Conservation (phyloP, 1,140 invertebrate genomes). For the Ceratitis capitata region DNA sequence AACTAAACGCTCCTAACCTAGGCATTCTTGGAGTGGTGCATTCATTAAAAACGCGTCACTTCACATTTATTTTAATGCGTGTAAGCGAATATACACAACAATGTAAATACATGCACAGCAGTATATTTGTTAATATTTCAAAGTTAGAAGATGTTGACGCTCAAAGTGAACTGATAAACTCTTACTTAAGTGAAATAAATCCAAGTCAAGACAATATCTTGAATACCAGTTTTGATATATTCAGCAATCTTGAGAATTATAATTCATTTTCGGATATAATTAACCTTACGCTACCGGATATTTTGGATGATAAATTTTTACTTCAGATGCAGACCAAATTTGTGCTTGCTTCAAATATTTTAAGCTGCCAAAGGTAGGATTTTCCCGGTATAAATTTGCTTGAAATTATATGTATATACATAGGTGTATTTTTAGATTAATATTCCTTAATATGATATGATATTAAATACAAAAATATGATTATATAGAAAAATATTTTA, state of each 20-base stretch:
- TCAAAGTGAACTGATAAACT: not conserved
- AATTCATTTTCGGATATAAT: not conserved
- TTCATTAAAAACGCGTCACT: not conserved
- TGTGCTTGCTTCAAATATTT: not conserved
- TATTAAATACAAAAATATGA: too few species aligned
- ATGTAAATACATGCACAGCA: not conserved
- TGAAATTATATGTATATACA: too few species aligned
- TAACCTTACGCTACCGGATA: not conserved
- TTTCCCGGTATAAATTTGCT: not conserved
- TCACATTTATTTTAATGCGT: not conserved
- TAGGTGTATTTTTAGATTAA: too few species aligned
- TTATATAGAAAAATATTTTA: too few species aligned
- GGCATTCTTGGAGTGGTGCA: not conserved
- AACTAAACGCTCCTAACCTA: not conserved
- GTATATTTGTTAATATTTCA: constrained; percentile 5
- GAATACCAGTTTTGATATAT: too few species aligned
- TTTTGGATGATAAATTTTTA: not conserved
- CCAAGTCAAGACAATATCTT: too few species aligned
- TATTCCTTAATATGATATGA: too few species aligned
- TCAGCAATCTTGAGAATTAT: not conserved
- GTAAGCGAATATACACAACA: not conserved
- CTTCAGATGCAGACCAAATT: not conserved
- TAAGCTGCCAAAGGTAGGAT: not conserved
- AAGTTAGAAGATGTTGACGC: not conserved
- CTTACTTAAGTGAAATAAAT: not conserved